Base-by-base conservation (phyloP, 2,888 invertebrate genomes). In the Cephonodes hylas region DNA sequence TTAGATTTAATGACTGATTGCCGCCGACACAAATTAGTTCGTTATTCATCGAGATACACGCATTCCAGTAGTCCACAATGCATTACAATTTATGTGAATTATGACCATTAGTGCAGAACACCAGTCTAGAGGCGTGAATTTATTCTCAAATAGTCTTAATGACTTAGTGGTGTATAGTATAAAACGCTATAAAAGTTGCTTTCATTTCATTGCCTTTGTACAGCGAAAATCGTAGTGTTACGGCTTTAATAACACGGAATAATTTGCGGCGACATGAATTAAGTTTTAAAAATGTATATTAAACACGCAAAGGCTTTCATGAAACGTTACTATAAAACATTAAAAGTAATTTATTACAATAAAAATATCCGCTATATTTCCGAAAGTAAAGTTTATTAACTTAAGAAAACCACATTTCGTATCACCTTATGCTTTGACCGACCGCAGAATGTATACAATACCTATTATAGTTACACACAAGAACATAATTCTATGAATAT, bases 1-100 rank as follows among this genome's bases (percentile, higher is more conserved):
- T 78, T 81, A 81, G 77, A 73, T 68, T 63, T 68, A 69, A 69
- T 23, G 20, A 34, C 27, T 53, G 25, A 53, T 53, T 10, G 53
- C 31, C 23, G 13, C 23, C 18, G 27, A 8, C 10, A 18, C 18
- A 53, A 53, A 53, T 53, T 53, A 53, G 4, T 53, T 53, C 10
- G 18, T 53, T 3, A 53, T 31, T 27, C 18, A 53, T 31, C 31
- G 13, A 25, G 27, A 15, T 2, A 22, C 6, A 23, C n/a, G n/a
- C n/a, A 46, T 46, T n/a, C 25, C 23, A 23, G 22, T n/a, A 46
- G n/a, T 25, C 23, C 46, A 46, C 27, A 53, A 31, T 53, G 53
- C 27, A 53, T 53, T 31, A 31, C 31, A 53, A 53, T 53, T 53
- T 53, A 53, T 53, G 48, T n/a, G 27, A 53, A 53, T 53, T 27